Evolutionary conservation across 1,140 invertebrate species (phyloP), one percentile per base, ranked within the genome.

Genomic region (Eriosoma lanigerum): DNA sequence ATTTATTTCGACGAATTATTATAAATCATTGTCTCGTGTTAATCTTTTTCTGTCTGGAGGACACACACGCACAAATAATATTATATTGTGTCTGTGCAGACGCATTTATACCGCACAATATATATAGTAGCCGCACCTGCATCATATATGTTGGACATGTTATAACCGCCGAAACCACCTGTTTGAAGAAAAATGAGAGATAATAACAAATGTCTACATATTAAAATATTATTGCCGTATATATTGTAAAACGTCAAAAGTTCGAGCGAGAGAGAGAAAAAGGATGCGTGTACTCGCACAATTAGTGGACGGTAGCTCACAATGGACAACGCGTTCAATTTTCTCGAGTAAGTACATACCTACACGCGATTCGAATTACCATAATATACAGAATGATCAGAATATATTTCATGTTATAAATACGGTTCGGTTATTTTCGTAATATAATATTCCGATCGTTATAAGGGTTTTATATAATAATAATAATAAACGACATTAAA

Each of bases 251-350:
- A 38, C 32, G 32, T n/a, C 17, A 26, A 6, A 66, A 44, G 15
- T 24, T 13, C 26, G 58, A 13, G 21, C 29, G 24, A 66, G 62
- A n/a, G 32, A 9, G 0, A 6, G 32, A 44, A 15, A 29, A 24
- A 29, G 32, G 73, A 76, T 76, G 73, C 73, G 73, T 58, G 73
- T 60, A 56, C 52, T 32, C 19, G 73, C 4, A 46, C 73, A 58
- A 76, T 44, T 76, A 58, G 29, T 32, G 32, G 73, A 76, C 73
- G 32, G 73, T 76, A 76, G 73, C 73, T 60, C 52, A 76, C 52
- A 58, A 76, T 54, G 32, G 32, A 66, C n/a, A 4, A 10, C 50
- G 48, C 17, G 32, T 8, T 73, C 60, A 24, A 48, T 73, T 73
- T 73, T n/a, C n/a, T 10, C 46, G 46, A 13, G 12, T 50, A n/a